Base-by-base conservation (phyloP, 2,888 invertebrate species). In the Sialis fuliginosa region DNA sequence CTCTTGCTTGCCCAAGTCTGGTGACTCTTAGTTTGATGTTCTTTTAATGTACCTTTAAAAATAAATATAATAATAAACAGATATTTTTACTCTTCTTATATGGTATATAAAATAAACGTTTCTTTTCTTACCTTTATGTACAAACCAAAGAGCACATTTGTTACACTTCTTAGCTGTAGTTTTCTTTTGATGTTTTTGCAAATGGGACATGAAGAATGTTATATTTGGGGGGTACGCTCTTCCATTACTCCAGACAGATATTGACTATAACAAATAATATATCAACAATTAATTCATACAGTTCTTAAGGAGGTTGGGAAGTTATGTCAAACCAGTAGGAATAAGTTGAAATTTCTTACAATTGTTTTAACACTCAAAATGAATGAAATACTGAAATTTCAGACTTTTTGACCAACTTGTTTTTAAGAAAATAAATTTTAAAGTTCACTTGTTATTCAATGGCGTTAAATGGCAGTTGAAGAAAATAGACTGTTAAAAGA, bases 101-200 rank as follows among this genome's bases (percentile, higher is more conserved):
- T 22, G 22, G 22, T 4, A 22, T 22, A 22, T 22, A 22, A 2
- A 22, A 22, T 4, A 2, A 22, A 4, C 22, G 22, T 4, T 22
- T 22, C 22, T 22, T 12, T 66, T 53, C 1, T 64, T 54, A 66
- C 76, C 80, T 54, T 80, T 79, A 55, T 81, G 79, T 13, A 83
- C 74, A 58, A 87, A 88, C 66, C 76, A 77, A 37, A 87, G 70
- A 48, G 79, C 77, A 59, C 87, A 88, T 56, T 80, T 74, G 34
- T 71, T 69, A 59, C 87, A 88, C 51, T 78, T 76, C 42, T 78
- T 72, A 5, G 71, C 75, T 54, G 70, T 67, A 33, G 69, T 71
- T 59, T 74, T 78, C 57, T 71, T 73, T 57, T 71, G 75, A 56
- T 87, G 87, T 50, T 77, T 75, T 54, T 77, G 75, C 59, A 85